A percentile compares a stretch with the other conserved stretches of the same genome.
Conservation (phyloP, 2,113 vertebrate species). For the Poecile atricapillus region DNA sequence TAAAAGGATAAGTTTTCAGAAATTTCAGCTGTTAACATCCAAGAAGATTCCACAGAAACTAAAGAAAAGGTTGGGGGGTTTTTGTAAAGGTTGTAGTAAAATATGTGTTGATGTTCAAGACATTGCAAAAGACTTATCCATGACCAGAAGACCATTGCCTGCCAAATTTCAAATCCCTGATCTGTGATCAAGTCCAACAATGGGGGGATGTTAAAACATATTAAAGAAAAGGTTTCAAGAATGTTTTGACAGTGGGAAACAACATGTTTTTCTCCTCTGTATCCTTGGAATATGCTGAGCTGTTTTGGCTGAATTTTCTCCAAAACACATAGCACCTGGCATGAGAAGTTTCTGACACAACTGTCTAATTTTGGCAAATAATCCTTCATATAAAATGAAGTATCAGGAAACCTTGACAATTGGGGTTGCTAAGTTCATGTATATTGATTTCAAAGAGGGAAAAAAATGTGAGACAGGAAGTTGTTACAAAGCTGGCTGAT, state of each 20-base stretch:
- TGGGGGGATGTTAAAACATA: not conserved
- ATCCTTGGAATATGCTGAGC: conserved; percentile 1
- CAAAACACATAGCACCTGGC: conserved; percentile 31
- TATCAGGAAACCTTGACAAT: not conserved
- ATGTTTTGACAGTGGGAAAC: conserved; percentile 48
- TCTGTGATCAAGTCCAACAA: conserved; percentile 18
- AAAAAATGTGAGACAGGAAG: not conserved
- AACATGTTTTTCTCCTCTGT: conserved; percentile 20
- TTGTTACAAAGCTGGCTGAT: not conserved
- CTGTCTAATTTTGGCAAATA: not conserved
- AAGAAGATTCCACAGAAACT: not conserved
- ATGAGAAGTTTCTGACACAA: conserved; percentile 18
- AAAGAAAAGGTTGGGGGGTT: not conserved
- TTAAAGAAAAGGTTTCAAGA: conserved; percentile 37
- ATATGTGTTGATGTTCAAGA: conserved; percentile 7
- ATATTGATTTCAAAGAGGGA: not conserved
- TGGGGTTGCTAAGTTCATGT: not conserved
- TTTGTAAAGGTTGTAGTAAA: not conserved
- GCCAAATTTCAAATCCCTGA: conserved; percentile 50
- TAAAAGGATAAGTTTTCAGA: not conserved
- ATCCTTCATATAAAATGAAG: not conserved
- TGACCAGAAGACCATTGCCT: not conserved
- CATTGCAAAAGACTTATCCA: conserved; percentile 15
- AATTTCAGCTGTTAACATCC: not conserved
- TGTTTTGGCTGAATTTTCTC: conserved; percentile 31